phyloP scores from a whole-genome alignment of 1,140 invertebrate genomes.

The Drosophila leontia region DNA sequence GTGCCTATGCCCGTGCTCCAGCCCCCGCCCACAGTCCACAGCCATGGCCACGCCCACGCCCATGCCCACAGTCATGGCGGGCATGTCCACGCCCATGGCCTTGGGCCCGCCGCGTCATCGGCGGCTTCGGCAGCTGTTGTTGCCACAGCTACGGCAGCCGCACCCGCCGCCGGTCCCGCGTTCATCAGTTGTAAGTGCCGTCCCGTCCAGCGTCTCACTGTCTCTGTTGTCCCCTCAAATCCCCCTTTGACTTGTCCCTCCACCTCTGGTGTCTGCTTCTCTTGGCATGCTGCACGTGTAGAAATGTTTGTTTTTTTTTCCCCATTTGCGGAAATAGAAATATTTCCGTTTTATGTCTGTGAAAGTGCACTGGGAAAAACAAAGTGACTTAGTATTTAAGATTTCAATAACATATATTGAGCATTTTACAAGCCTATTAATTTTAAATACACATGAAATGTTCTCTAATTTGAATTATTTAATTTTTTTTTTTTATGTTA shows the following conservation, averaged over 20 bases:
- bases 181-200: constrained; percentile 83
- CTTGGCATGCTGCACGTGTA: constrained; percentile 55
- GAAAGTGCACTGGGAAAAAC: constrained; percentile 14
- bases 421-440: no score
- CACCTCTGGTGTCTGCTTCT: constrained; percentile 7
- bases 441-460: rapidly evolving
- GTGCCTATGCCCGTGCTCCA: constrained; percentile 52
- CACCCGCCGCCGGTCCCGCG: constrained; percentile 54
- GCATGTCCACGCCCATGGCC: constrained; percentile 15
- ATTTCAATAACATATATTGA: no score
- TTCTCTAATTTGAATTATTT: not conserved
- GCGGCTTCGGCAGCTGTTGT: constrained; percentile 40
- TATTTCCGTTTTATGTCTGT: constrained; percentile 23
- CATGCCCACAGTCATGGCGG: constrained; percentile 22
- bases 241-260: constrained; percentile 1
- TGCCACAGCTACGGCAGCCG: constrained; percentile 45
- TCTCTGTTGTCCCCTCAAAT: constrained; percentile 1
- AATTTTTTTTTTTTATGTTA: no score
- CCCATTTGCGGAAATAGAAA: constrained; percentile 22
- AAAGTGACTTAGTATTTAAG: not conserved
- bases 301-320: constrained; percentile 37
- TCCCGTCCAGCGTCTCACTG: constrained; percentile 34
- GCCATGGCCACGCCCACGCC: constrained; percentile 34
- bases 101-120: constrained; percentile 34
- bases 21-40: constrained; percentile 13